Percentiles rank a stretch among this genome's conserved stretches.
These are phyloP conservation scores for Sebastes schlegelii DNA, from an alignment of 2,113 vertebrate species.

Conservation along the genomic window DNA sequence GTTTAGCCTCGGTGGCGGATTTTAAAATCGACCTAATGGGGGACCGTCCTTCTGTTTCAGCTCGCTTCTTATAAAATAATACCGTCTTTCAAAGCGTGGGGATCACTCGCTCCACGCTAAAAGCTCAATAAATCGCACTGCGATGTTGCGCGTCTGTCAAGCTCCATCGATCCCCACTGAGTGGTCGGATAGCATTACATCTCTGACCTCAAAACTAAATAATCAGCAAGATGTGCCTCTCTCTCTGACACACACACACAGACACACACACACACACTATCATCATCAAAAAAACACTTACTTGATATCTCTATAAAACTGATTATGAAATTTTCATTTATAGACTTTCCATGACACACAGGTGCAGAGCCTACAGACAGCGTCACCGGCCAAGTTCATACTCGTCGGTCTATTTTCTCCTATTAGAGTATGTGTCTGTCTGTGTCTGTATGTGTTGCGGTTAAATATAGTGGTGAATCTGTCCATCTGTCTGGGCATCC, in stretches of 20 bases:
- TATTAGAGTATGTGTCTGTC: conserved; percentile 62
- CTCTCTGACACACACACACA: conserved; percentile 10
- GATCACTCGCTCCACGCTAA: conserved; percentile 65
- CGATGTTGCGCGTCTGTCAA: conserved; percentile 58
- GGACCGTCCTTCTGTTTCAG: conserved; percentile 52
- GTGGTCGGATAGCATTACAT: conserved; percentile 73
- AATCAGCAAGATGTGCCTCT: conserved; percentile 55
- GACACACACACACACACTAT: neutral
- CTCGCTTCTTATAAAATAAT: conserved; percentile 52
- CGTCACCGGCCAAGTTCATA: conserved; percentile 65
- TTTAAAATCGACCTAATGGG: conserved; percentile 61
- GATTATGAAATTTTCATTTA: conserved; percentile 26
- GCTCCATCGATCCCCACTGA: conserved; percentile 75
- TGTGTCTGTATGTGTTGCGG: conserved; percentile 48
- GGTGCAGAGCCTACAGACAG: conserved; percentile 55
- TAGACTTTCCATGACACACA: conserved; percentile 42
- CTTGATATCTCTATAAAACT: neutral
- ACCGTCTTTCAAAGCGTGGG: conserved; percentile 33
- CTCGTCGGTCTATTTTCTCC: conserved; percentile 78
- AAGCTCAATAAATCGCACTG: conserved; percentile 78
- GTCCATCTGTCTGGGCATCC: conserved; percentile 70
- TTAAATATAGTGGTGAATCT: conserved; percentile 80
- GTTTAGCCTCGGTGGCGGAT: conserved; percentile 35
- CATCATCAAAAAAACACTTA: conserved; percentile 1
- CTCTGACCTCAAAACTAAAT: conserved; percentile 66